These are phyloP conservation scores for Promerops cafer DNA, from an alignment of 2,113 vertebrate species.

Conservation along the genomic window DNA sequence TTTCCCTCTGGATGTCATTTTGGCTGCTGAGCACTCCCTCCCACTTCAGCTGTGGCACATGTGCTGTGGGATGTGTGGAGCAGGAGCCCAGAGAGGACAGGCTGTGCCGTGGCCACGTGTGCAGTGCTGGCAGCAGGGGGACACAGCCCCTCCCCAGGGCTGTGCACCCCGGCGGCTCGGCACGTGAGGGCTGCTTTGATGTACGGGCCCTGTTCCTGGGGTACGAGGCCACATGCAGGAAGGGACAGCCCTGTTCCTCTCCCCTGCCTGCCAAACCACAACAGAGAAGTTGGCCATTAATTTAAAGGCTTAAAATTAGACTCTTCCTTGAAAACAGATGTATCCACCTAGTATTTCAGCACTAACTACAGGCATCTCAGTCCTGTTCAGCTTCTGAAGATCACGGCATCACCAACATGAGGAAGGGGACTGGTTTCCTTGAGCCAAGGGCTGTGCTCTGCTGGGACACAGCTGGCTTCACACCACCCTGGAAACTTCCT, in stretches of 20 bases:
- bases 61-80: background rate
- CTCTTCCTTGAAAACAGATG: background rate
- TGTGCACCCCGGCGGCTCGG: background rate
- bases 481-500: background rate
- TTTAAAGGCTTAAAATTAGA: background rate
- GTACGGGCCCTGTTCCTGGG: background rate
- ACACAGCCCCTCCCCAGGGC: background rate
- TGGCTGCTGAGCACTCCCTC: background rate
- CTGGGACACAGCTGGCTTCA: background rate
- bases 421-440: background rate
- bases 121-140: background rate
- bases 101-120: fast-evolving
- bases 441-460: background rate
- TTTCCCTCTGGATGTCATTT: background rate
- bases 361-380: background rate
- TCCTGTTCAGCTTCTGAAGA: background rate
- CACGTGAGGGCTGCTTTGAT: background rate
- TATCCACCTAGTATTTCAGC: background rate
- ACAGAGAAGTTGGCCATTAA: background rate
- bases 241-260: background rate
- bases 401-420: fast-evolving
- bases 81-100: background rate
- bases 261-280: background rate
- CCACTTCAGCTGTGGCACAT: background rate
- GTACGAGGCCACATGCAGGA: background rate